A percentile compares a stretch with the other conserved stretches of the same genome.
These are phyloP conservation scores for Hydropotes inermis DNA, from an alignment of 2,113 vertebrate genomes.

Conservation along the genomic window DNA sequence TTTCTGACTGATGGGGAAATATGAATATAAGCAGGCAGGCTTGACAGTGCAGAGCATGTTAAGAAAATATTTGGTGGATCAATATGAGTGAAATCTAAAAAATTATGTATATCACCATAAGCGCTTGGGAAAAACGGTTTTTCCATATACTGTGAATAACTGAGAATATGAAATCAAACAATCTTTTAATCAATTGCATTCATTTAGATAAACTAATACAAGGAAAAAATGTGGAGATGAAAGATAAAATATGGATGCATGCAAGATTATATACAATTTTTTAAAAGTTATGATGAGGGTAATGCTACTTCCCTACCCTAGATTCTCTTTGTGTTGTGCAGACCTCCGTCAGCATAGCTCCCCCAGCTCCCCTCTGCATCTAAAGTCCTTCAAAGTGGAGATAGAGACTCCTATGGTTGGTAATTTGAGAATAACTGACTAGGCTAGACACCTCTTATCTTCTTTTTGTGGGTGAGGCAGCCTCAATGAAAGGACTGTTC, in stretches of 20 bases:
- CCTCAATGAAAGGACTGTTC: neutral
- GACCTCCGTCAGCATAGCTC: neutral
- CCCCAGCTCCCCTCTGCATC: neutral
- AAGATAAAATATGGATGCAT: neutral
- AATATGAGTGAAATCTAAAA: neutral
- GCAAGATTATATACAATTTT: neutral
- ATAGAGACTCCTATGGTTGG: neutral
- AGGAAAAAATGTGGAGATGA: neutral
- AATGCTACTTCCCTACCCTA: neutral
- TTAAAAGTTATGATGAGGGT: neutral
- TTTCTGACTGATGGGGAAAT: neutral
- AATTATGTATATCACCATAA: neutral
- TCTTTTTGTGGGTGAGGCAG: neutral
- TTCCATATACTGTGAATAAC: neutral
- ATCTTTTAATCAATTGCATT: neutral
- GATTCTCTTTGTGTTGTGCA: neutral
- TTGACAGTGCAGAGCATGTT: neutral
- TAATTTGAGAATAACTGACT: neutral
- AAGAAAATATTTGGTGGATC: neutral
- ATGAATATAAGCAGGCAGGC: neutral
- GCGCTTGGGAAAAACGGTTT: neutral
- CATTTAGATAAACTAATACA: neutral
- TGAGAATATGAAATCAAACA: neutral
- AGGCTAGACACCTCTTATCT: neutral
- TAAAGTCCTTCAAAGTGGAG: neutral